phyloP scores from a whole-genome alignment of 2,113 vertebrate genomes.

The Callipepla squamata region DNA sequence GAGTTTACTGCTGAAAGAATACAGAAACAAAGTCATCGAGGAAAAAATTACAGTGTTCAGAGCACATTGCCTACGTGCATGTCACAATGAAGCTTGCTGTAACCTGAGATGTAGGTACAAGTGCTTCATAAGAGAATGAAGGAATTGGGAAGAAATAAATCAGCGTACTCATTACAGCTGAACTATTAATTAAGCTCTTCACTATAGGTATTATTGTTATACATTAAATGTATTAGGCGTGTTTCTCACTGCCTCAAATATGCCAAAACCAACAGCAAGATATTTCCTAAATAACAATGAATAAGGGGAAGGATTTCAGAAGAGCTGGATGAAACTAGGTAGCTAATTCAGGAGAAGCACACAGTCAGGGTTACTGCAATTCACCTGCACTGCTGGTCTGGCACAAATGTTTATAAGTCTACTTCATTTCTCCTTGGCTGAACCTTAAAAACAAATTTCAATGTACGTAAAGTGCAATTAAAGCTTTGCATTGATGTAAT shows the following conservation, averaged over 20 bases:
- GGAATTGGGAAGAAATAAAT: not conserved
- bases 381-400: not conserved
- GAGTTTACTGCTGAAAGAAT: not conserved
- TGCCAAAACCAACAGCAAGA: not conserved
- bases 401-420: not conserved
- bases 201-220: not conserved
- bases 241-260: not conserved
- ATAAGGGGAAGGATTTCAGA: not conserved
- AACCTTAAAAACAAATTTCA: not conserved
- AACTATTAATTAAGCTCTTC: not conserved
- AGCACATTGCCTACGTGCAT: not conserved
- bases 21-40: not conserved
- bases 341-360: not conserved
- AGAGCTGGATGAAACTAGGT: not conserved
- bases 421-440: not conserved
- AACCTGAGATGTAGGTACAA: not conserved
- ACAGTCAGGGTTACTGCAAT: not conserved
- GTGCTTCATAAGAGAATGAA: not conserved
- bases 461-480: not conserved
- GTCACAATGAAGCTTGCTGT: not conserved
- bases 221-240: not conserved
- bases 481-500: constrained; percentile 2
- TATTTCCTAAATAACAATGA: not conserved
- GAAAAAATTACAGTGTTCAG: not conserved
- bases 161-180: not conserved